A percentile compares a stretch with the other conserved stretches of the same genome.
Evolutionary conservation across 2,797 vertebrate species (phyloP).

Genomic region (Chelmon rostratus): DNA sequence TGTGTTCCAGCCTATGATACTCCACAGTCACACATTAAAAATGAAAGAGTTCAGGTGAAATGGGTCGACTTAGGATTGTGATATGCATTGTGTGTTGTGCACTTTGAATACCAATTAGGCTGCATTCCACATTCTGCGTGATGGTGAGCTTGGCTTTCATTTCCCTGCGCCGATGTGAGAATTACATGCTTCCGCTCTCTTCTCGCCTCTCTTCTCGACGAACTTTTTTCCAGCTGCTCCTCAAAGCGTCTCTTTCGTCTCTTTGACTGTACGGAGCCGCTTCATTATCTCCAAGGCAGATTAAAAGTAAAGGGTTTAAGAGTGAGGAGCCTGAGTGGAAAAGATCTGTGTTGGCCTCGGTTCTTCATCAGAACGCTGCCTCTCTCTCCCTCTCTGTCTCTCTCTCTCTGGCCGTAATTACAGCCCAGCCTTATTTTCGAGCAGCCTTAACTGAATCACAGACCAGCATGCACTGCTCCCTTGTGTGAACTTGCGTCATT

Average conservation of each 20-base stretch:
- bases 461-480: conserved; percentile 43
- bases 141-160: conserved; percentile 52
- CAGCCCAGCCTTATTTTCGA: conserved; percentile 54
- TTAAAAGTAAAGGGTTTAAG: conserved; percentile 75
- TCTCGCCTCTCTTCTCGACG: conserved; percentile 33
- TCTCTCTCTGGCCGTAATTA: conserved; percentile 70
- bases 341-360: conserved; percentile 58
- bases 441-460: conserved; percentile 58
- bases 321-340: conserved; percentile 53
- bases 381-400: conserved; percentile 41
- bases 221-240: conserved; percentile 52
- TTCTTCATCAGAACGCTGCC: conserved; percentile 57
- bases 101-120: conserved; percentile 64
- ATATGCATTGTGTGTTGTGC: conserved; percentile 47
- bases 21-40: conserved; percentile 23
- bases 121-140: conserved; percentile 52
- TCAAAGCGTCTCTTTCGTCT: conserved; percentile 59
- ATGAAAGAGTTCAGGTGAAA: conserved; percentile 52
- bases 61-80: conserved; percentile 54
- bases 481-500: conserved; percentile 53
- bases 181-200: conserved; percentile 56
- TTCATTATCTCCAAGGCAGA: conserved; percentile 74
- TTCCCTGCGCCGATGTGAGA: conserved; percentile 55
- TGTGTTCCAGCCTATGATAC: conserved; percentile 10
- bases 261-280: conserved; percentile 49